Evolutionary conservation across 2,797 vertebrate species (phyloP).

Genomic region (Lithobates pipiens): DNA sequence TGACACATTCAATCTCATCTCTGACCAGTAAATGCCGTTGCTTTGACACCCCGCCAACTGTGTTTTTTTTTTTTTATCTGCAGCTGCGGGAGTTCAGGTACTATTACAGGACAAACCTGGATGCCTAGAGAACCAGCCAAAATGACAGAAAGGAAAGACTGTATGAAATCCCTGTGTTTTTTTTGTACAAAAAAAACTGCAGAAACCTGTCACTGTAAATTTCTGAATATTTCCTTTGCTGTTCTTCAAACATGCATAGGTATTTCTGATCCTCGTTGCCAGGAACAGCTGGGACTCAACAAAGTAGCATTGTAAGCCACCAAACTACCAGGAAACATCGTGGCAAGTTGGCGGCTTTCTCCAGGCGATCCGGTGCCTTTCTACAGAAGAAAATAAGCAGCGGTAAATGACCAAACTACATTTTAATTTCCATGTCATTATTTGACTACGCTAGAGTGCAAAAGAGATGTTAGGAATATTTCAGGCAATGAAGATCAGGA

Average conservation of each 20-base stretch:
- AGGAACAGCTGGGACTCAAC: not conserved
- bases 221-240: not conserved
- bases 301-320: too few species aligned
- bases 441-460: too few species aligned
- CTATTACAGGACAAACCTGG: conserved; percentile 24
- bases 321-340: too few species aligned
- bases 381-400: too few species aligned
- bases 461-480: too few species aligned
- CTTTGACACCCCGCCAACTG: not conserved
- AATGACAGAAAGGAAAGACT: not conserved
- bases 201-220: not conserved
- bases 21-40: conserved; percentile 19
- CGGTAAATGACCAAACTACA: too few species aligned
- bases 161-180: too few species aligned
- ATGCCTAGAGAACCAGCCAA: conserved; percentile 23
- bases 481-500: too few species aligned
- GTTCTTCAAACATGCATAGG: not conserved
- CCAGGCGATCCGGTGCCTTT: too few species aligned
- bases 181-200: not conserved
- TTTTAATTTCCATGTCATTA: too few species aligned
- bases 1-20: conserved; percentile 17
- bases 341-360: too few species aligned
- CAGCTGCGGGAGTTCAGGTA: conserved; percentile 25
- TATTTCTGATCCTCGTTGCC: not conserved
- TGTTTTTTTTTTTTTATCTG: conserved; percentile 28